Percentiles rank a stretch among this genome's conserved stretches.
These are phyloP conservation scores for Phodopus roborovskii DNA, from an alignment of 2,113 vertebrate genomes.

Conservation along the genomic window DNA sequence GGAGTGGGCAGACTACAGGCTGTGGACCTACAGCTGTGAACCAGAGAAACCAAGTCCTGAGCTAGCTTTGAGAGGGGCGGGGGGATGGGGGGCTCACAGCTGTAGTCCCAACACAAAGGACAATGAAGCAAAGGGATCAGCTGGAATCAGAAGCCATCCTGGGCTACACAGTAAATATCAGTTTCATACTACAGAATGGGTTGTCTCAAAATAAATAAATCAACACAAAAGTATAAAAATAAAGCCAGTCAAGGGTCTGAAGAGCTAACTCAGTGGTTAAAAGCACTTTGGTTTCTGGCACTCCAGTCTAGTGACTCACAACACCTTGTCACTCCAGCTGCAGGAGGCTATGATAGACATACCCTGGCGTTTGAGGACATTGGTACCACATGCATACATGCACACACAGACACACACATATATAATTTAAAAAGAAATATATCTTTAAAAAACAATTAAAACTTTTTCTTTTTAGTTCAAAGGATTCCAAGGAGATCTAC, in stretches of 20 bases:
- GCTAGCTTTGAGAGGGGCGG: not conserved
- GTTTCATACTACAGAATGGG: not conserved
- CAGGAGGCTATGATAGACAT: no score
- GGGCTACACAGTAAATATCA: not conserved
- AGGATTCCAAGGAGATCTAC: not conserved
- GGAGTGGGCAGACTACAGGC: not conserved
- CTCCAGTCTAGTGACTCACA: not conserved
- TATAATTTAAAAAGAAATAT: not conserved
- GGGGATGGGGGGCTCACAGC: not conserved
- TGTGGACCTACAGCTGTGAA: not conserved
- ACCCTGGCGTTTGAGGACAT: not conserved
- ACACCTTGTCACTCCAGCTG: no score
- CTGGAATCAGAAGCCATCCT: no score
- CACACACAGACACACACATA: not conserved
- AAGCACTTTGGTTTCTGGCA: no score
- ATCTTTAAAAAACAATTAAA: not conserved
- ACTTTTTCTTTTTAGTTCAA: not conserved
- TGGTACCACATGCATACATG: not conserved
- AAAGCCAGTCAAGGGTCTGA: not conserved
- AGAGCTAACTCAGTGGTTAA: not conserved
- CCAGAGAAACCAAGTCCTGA: not conserved
- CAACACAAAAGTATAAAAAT: not conserved
- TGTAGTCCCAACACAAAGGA: not conserved
- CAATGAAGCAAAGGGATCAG: not conserved
- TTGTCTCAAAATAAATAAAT: not conserved